Percentiles rank a stretch among this genome's conserved stretches.
Evolutionary conservation across 2,888 invertebrate species (phyloP).

Genomic region (Notodonta ziczac): DNA sequence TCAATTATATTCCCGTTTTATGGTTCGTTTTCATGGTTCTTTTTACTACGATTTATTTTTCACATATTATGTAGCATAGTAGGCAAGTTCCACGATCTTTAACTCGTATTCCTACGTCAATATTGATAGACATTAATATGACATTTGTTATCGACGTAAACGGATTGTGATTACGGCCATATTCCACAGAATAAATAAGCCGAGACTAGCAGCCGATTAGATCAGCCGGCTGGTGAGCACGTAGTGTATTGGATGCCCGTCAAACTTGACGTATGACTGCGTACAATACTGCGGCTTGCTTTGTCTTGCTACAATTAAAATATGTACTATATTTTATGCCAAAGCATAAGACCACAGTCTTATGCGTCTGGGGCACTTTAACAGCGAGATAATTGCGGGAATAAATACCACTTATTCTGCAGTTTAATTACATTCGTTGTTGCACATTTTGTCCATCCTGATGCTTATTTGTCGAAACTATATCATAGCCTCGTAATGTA

Average conservation of each 20-base stretch:
- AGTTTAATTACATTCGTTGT: no score
- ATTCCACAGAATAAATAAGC: constrained; percentile 56
- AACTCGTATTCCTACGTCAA: background rate
- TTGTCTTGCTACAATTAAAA: background rate
- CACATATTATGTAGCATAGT: no score
- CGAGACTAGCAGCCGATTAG: constrained; percentile 62
- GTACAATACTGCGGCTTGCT: constrained; percentile 53
- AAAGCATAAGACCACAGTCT: no score
- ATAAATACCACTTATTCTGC: no score
- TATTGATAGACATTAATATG: constrained; percentile 12
- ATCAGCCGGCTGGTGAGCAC: constrained; percentile 63
- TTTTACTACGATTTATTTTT: no score
- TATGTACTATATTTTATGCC: constrained; percentile 12
- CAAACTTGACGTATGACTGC: constrained; percentile 75
- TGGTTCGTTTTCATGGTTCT: no score
- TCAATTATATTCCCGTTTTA: no score
- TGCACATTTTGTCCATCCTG: no score
- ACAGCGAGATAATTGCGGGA: no score
- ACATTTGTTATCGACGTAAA: constrained; percentile 30
- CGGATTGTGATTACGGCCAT: constrained; percentile 49
- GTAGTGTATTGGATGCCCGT: constrained; percentile 80
- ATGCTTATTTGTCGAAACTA: no score
- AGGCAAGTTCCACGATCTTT: no score
- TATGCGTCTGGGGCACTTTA: constrained; percentile 15
- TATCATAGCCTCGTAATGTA: no score